Conservation (phyloP, 1,140 invertebrate species). For the Pseudomyrmex dendroicus region DNA sequence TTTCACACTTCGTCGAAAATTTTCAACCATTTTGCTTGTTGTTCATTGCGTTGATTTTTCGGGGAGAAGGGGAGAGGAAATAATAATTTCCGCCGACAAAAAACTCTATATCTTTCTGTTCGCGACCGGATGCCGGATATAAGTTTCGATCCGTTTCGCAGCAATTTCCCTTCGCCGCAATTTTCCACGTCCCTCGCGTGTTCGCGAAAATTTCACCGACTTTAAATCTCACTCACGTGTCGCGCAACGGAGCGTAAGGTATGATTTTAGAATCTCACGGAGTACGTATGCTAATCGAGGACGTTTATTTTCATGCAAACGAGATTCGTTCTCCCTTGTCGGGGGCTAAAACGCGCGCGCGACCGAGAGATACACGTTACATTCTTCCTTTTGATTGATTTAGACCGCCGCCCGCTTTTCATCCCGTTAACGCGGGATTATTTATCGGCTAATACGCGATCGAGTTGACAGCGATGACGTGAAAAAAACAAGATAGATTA, state of each 20-base stretch:
- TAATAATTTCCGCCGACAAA: not conserved
- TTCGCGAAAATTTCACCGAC: not conserved
- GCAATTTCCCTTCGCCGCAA: not conserved
- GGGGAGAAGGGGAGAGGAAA: too few relatives aligned
- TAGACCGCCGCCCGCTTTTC: not conserved
- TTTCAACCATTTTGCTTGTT: too few relatives aligned
- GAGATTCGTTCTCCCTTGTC: not conserved
- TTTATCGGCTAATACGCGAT: not conserved
- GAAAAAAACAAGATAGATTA: not conserved
- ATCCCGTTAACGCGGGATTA: not conserved
- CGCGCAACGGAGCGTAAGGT: not conserved
- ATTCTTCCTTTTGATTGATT: not conserved
- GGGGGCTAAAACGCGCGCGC: not conserved
- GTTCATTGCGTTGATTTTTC: too few relatives aligned
- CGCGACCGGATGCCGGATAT: not conserved
- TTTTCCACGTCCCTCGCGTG: not conserved
- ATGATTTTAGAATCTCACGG: slow-evolving; percentile 16
- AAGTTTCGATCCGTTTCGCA: not conserved
- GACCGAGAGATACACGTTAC: not conserved
- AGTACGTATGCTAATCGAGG: slow-evolving; percentile 8
- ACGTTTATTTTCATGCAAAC: slow-evolving; percentile 23
- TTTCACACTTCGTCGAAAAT: too few relatives aligned
- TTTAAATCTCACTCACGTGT: not conserved
- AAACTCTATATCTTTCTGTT: not conserved
- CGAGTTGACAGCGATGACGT: not conserved